These are phyloP conservation scores for Trichopoda pennipes DNA, from an alignment of 2,888 invertebrate genomes.

Conservation along the genomic window DNA sequence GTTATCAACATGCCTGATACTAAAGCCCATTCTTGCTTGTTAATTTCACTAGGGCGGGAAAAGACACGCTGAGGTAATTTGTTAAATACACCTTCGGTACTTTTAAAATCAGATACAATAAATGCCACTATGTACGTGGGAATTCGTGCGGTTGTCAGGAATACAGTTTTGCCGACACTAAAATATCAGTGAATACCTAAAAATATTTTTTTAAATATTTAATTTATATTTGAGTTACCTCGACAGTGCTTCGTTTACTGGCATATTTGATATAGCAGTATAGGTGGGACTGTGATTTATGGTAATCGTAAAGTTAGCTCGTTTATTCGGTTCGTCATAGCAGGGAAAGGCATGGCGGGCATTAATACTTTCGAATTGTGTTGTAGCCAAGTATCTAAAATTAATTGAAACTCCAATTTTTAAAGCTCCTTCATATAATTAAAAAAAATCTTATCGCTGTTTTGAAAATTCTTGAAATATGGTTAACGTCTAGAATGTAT, in stretches of 20 bases:
- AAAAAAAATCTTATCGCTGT: too few relatives aligned
- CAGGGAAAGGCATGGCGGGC: conserved; percentile 88
- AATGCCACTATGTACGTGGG: conserved; percentile 91
- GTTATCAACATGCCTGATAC: conserved; percentile 87
- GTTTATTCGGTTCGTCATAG: conserved; percentile 86
- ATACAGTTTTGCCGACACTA: conserved; percentile 72
- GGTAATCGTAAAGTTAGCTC: conserved; percentile 83
- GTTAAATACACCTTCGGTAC: conserved; percentile 71
- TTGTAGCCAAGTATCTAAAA: conserved; percentile 82
- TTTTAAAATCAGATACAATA: conserved; percentile 84
- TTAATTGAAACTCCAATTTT: background rate
- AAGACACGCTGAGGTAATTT: conserved; percentile 75
- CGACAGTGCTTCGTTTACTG: conserved; percentile 4
- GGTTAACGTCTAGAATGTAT: too few relatives aligned
- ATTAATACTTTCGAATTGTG: conserved; percentile 86
- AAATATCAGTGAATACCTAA: background rate
- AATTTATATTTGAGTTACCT: conserved; percentile 56
- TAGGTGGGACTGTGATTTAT: conserved; percentile 75
- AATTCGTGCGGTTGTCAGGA: conserved; percentile 84
- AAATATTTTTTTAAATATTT: background rate
- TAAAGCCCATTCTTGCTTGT: background rate
- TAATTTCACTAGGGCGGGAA: conserved; percentile 80
- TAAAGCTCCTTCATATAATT: too few relatives aligned
- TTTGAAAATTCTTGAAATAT: too few relatives aligned
- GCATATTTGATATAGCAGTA: conserved; percentile 73